Evolutionary conservation across 2,797 vertebrate genomes (phyloP), one percentile per base, ranked within the genome.

Genomic region (Chrysolophus pictus): DNA sequence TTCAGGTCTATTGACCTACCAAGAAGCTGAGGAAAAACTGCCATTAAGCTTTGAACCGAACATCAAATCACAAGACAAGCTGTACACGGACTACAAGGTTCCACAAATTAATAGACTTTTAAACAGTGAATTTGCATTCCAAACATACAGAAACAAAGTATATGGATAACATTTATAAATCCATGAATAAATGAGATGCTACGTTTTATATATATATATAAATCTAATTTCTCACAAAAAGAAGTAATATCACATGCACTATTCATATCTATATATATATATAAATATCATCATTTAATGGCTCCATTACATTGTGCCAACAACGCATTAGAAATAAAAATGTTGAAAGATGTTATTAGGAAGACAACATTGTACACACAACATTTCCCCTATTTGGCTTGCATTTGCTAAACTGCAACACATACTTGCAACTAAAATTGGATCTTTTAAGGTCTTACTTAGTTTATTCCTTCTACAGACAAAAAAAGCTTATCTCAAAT

Each of bases 1-100:
- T 99, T 99, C 90, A 99, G 98, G 94, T 99, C 99, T 39, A 99
- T 99, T 53, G 99, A 99, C 84, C 99, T 98, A 14, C 99, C 99
- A 15, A 99, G 98, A 47, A 99, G 99, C 99, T 99, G 85, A 64
- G 78, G 87, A 44, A 80, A 90, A 76, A 60, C 47, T 0, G 12
- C 14, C 1, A 3, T 60, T 39, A 93, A 67, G 10, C 21, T 91
- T 2, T 16, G 42, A 89, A 67, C n/a, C 29, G 41, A 26, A 59
- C 62, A 14, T 4, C 59, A 44, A 55, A 33, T 31, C 35, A 71
- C 3, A 3, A 63, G 59, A 81, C 67, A 69, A 84, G 37, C 46
- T 75, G 26, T 7, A 31, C 10, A 59, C 75, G 35, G 28, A 53
- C 15, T 53, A 29, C 9, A 10, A 29, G 29, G 68, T 35, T 22